Evolutionary conservation across 2,888 invertebrate species (phyloP).

Genomic region (Tenthredo amoena): DNA sequence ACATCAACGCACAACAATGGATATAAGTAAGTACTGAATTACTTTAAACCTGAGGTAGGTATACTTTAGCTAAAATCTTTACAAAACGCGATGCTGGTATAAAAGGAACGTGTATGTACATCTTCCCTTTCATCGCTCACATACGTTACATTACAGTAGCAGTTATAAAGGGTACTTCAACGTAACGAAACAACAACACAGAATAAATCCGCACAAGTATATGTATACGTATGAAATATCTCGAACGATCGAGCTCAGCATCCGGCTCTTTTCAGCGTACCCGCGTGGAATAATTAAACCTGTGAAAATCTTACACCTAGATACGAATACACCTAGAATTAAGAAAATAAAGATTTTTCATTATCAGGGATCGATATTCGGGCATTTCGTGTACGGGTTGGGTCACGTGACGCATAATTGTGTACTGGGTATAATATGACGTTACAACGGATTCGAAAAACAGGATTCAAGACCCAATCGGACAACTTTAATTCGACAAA

Average conservation of each 20-base stretch:
- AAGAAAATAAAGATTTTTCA: neutral
- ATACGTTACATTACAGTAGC: neutral
- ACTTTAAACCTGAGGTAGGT: neutral
- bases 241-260: neutral
- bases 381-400: constrained; percentile 20
- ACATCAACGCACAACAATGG: constrained; percentile 7
- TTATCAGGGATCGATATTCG: neutral
- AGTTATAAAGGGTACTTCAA: neutral
- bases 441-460: neutral
- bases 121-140: neutral
- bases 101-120: neutral
- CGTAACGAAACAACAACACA: constrained; percentile 20
- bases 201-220: constrained; percentile 8
- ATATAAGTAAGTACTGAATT: constrained; percentile 2
- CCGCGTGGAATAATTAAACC: constrained; percentile 9
- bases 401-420: neutral
- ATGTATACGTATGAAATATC: neutral
- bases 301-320: constrained; percentile 19
- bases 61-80: neutral
- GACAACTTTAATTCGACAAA: constrained; percentile 23
- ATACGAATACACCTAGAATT: neutral
- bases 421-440: neutral
- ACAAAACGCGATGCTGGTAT: neutral
- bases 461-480: neutral
- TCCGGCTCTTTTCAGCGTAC: neutral